Percentiles rank a stretch among this genome's conserved stretches.
These are phyloP conservation scores for Malurus elegans DNA, from an alignment of 2,113 vertebrate species.

Conservation along the genomic window DNA sequence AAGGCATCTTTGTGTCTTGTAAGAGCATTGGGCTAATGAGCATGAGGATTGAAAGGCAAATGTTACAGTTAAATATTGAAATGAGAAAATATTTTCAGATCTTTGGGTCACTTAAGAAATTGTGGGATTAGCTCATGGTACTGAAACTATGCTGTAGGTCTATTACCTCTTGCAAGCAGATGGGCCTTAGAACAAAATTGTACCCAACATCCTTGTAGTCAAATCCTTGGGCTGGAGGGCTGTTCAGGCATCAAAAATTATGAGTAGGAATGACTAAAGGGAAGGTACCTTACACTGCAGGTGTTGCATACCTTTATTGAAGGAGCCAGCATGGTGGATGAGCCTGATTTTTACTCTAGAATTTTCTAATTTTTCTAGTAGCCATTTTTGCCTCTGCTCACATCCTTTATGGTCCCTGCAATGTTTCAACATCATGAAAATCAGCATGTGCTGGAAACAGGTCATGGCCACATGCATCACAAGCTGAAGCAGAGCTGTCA, in stretches of 20 bases:
- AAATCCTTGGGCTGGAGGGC: neutral
- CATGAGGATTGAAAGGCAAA: neutral
- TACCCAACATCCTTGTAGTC: neutral
- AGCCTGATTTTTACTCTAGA: neutral
- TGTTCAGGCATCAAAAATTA: neutral
- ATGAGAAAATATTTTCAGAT: neutral
- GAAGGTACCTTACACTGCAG: neutral
- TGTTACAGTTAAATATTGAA: neutral
- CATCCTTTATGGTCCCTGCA: neutral
- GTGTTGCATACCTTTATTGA: neutral
- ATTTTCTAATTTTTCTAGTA: neutral
- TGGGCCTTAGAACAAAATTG: neutral
- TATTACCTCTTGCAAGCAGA: neutral
- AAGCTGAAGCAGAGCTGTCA: neutral
- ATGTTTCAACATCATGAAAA: neutral
- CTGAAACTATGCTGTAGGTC: neutral
- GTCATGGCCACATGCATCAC: neutral
- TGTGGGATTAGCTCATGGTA: neutral
- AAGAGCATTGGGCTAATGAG: neutral
- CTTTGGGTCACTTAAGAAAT: neutral
- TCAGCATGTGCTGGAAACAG: neutral
- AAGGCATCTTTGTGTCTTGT: neutral
- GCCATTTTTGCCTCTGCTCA: neutral
- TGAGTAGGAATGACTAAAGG: neutral
- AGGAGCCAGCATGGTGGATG: neutral